A percentile compares a stretch with the other conserved stretches of the same genome.
These are phyloP conservation scores for Saccopteryx leptura DNA, from an alignment of 2,113 vertebrate genomes.

Conservation along the genomic window DNA sequence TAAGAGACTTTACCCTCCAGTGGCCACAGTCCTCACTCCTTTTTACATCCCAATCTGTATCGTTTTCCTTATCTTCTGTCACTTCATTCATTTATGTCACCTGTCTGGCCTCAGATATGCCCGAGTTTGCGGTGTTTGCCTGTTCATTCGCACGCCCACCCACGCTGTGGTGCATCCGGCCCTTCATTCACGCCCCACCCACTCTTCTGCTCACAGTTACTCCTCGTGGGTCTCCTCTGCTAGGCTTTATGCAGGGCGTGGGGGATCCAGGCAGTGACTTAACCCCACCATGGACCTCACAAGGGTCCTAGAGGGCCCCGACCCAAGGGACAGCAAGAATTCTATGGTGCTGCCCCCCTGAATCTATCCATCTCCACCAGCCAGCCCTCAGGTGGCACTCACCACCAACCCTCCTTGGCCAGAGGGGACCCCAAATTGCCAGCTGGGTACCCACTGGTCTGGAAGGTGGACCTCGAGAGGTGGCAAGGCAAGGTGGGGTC, in stretches of 20 bases:
- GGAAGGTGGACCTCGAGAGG: rapidly evolving
- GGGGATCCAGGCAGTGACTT: not conserved
- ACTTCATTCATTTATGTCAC: not conserved
- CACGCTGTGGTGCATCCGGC: rapidly evolving
- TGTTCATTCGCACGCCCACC: not conserved
- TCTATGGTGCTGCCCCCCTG: too few species aligned
- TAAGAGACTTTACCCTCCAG: not conserved
- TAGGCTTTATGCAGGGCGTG: not conserved
- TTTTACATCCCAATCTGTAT: not conserved
- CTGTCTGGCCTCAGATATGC: not conserved
- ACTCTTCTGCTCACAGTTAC: not conserved
- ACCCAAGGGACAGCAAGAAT: not conserved
- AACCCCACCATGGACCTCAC: not conserved
- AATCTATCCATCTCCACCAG: not conserved
- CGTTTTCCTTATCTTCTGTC: not conserved
- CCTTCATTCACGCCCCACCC: not conserved
- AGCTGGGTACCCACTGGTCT: rapidly evolving
- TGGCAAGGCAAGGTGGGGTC: conserved; percentile 3
- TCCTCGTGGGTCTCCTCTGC: not conserved
- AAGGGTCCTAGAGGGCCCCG: not conserved
- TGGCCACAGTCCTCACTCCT: not conserved
- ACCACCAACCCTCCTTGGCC: not conserved
- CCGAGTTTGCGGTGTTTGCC: not conserved
- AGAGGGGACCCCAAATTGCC: not conserved
- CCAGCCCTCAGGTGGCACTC: not conserved